phyloP scores from a whole-genome alignment of 2,888 invertebrate genomes.

The Noctua fimbriata region DNA sequence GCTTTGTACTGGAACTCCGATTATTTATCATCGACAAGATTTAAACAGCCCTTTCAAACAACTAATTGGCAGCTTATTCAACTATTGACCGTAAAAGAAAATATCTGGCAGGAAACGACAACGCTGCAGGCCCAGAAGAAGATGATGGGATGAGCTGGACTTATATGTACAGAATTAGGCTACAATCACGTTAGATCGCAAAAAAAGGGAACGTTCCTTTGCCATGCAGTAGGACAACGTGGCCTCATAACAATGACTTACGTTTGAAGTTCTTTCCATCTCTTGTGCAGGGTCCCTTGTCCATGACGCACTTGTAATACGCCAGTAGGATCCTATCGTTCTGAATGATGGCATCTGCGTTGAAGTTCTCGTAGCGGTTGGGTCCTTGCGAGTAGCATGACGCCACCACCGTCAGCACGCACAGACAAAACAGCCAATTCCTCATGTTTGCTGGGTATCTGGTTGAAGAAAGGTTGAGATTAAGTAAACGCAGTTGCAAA shows the following conservation, averaged over 20 bases:
- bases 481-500: too few relatives aligned
- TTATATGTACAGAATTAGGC: background rate
- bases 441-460: constrained; percentile 75
- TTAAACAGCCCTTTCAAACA: background rate
- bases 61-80: background rate
- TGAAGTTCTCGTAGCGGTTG: constrained; percentile 86
- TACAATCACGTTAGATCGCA: background rate
- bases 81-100: background rate
- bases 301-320: constrained; percentile 89
- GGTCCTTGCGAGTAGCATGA: constrained; percentile 77
- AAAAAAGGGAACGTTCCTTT: background rate
- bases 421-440: constrained; percentile 75
- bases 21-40: too few relatives aligned
- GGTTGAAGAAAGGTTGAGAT: constrained; percentile 1
- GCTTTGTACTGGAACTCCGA: background rate
- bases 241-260: constrained; percentile 70
- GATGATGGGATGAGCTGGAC: background rate
- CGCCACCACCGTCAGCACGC: constrained; percentile 82
- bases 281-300: constrained; percentile 87
- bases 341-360: constrained; percentile 85
- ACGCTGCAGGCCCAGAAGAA: background rate
- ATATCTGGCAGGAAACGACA: background rate
- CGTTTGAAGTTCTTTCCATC: constrained; percentile 88
- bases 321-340: constrained; percentile 87
- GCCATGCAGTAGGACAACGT: background rate